A percentile compares a stretch with the other conserved stretches of the same genome.
These are phyloP conservation scores for Ailurus styani DNA, from an alignment of 2,113 vertebrate genomes.

Conservation along the genomic window DNA sequence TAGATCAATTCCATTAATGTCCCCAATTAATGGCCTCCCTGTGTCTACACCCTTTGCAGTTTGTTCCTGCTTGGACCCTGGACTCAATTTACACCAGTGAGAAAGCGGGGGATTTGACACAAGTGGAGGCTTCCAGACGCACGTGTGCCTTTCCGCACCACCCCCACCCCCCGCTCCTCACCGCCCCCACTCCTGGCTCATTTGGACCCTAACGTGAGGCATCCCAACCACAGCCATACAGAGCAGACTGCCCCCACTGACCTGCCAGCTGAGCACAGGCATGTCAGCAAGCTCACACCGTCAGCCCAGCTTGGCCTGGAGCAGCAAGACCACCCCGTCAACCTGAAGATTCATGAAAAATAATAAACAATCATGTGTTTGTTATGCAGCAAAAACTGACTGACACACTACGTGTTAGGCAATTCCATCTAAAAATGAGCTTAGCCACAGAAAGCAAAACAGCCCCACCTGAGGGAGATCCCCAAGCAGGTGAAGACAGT, in stretches of 20 bases:
- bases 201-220: not conserved
- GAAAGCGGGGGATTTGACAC: not conserved
- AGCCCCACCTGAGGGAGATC: not conserved
- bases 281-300: rapidly evolving
- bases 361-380: not conserved
- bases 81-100: not conserved
- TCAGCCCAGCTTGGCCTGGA: not conserved
- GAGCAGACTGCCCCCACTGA: not conserved
- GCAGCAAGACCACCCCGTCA: not conserved
- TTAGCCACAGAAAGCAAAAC: not conserved
- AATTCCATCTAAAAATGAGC: not conserved
- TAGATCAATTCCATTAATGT: not conserved
- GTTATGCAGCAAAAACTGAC: not conserved
- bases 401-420: not conserved
- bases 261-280: not conserved
- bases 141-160: not conserved
- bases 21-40: not conserved
- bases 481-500: rapidly evolving
- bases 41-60: not conserved
- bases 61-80: not conserved
- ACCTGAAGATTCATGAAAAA: not conserved
- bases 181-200: too few species aligned
- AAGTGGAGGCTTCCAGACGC: not conserved
- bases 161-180: not conserved
- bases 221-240: not conserved